Base-by-base conservation (phyloP, 2,113 vertebrate genomes). In the Silurus meridionalis region DNA sequence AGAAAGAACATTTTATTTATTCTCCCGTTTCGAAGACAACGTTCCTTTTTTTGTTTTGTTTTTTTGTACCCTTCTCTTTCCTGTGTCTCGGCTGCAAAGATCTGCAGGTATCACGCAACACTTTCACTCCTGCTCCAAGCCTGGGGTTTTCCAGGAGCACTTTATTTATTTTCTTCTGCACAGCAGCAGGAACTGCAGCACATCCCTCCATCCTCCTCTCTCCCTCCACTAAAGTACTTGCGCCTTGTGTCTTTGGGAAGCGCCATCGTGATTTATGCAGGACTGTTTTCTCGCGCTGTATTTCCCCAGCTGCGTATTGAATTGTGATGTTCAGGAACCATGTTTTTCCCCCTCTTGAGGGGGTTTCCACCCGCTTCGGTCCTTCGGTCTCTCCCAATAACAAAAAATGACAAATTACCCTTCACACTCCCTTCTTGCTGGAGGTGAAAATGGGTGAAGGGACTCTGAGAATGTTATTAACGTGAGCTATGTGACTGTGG, bases 191-290 rank as follows among this genome's bases (percentile, higher is more conserved):
- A 25, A 23, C 74, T 80, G 63, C 28, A 37, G 78, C 57, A 61
- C 57, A 14, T 84, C 50, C 25, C 64, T 86, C 66, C 19, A 7
- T 75, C 25, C 64, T 86, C 66, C 19, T 9, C 69, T 58, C 55
- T 60, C 46, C 9, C 37, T 66, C 52, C 61, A 53, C n/a, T 66
- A 88, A 92, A 92, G 91, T 90, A 91, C 91, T 90, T 84, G 89
- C 89, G 89, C 91, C 37, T 37, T 37, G 90, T 91, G 92, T 92
- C 90, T 90, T 92, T 90, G 89, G 82, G 93, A 93, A 86, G 92
- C 92, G 92, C 91, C 91, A 90, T 93, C 91, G 93, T 94, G 91
- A 94, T 94, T 94, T 93, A 95, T 95, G 91, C 82, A 79, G 83
- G 89, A 90, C 89, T 55, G 48, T 83, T 87, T 82, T 91, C 85